Percentiles rank a stretch among this genome's conserved stretches.
phyloP scores from a whole-genome alignment of 2,113 vertebrate genomes.

The Melospiza melodia region DNA sequence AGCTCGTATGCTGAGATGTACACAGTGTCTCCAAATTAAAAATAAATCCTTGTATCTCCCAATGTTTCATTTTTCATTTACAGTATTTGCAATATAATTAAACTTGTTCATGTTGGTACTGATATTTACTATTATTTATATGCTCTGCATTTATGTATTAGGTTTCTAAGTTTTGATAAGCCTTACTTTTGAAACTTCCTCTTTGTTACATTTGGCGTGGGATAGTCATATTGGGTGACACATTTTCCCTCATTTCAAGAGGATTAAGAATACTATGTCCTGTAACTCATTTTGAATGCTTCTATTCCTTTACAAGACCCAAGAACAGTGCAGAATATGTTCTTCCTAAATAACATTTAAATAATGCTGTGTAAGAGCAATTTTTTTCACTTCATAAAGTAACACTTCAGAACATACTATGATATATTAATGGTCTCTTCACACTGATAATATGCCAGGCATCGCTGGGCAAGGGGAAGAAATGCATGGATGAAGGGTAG shows the following conservation, averaged over 20 bases:
- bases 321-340: neutral
- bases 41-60: neutral
- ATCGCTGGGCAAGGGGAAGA: neutral
- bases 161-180: neutral
- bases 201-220: neutral
- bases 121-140: neutral
- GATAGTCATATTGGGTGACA: neutral
- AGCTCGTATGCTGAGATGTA: neutral
- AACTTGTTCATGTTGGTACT: neutral
- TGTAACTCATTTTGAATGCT: neutral
- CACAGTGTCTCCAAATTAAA: neutral
- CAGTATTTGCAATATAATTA: neutral
- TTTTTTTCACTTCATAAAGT: neutral
- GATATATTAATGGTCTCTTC: neutral
- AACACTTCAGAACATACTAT: neutral
- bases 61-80: neutral
- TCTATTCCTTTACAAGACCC: neutral
- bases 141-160: neutral
- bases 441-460: neutral
- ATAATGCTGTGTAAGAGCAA: neutral
- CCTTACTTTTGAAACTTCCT: neutral
- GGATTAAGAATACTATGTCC: neutral
- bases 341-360: neutral
- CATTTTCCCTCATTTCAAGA: neutral
- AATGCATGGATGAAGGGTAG: neutral